A percentile compares a stretch with the other conserved stretches of the same genome.
These are phyloP conservation scores for Triops longicaudatus DNA, from an alignment of 1,140 invertebrate genomes.

Conservation along the genomic window DNA sequence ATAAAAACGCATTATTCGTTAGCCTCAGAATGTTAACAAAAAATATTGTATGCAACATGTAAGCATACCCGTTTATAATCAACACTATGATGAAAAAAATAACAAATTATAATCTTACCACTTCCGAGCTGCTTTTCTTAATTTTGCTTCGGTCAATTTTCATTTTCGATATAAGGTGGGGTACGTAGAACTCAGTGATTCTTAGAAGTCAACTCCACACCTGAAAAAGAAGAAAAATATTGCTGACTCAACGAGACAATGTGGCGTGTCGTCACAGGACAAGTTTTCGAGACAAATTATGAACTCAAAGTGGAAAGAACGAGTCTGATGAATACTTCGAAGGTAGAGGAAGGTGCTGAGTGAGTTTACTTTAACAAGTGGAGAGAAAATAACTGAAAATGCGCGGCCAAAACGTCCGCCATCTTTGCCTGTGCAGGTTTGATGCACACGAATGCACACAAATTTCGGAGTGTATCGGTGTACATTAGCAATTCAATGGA, in stretches of 20 bases:
- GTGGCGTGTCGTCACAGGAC: background rate
- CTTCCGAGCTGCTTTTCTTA: slow-evolving; percentile 80
- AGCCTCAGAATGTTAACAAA: background rate
- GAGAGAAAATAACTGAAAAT: background rate
- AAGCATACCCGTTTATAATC: slow-evolving; percentile 16
- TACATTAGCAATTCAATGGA: background rate
- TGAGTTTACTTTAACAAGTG: background rate
- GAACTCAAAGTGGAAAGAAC: background rate
- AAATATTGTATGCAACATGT: background rate
- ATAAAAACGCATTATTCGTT: background rate
- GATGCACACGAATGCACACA: slow-evolving; percentile 4
- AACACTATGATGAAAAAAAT: slow-evolving; percentile 22
- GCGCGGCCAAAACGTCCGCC: slow-evolving; percentile 8
- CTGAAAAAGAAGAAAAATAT: slow-evolving; percentile 20
- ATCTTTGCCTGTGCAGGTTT: background rate
- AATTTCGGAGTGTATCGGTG: background rate
- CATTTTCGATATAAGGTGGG: slow-evolving; percentile 47
- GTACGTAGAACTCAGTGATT: background rate
- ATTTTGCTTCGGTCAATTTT: slow-evolving; percentile 78
- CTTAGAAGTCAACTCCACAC: slow-evolving; percentile 1
- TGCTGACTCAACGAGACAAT: slow-evolving; percentile 17
- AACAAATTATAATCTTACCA: slow-evolving; percentile 52
- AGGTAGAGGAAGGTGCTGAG: too few species aligned
- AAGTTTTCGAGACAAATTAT: background rate
- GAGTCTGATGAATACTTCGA: too few species aligned